Percentiles rank a stretch among this genome's conserved stretches.
Evolutionary conservation across 2,113 vertebrate species (phyloP).

Genomic region (Gulo gulo): DNA sequence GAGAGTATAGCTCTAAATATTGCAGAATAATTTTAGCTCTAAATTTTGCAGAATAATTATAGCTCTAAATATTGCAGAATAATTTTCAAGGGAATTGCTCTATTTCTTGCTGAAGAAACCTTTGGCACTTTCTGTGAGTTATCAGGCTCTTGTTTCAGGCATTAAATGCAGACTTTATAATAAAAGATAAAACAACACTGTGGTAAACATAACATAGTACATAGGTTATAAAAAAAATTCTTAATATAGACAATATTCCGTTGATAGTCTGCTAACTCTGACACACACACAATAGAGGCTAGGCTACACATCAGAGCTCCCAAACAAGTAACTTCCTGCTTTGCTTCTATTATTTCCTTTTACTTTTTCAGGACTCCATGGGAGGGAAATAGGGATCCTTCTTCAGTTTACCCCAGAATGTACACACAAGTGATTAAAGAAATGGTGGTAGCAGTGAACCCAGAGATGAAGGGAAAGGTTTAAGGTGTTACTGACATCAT

Average conservation of each 20-base stretch:
- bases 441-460: background rate
- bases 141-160: background rate
- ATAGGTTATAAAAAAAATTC: background rate
- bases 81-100: background rate
- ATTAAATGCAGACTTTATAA: background rate
- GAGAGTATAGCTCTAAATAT: background rate
- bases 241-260: background rate
- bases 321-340: background rate
- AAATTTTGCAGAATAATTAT: background rate
- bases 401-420: background rate
- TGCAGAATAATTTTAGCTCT: background rate
- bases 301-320: background rate
- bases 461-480: background rate
- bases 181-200: background rate
- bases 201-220: background rate
- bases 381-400: background rate
- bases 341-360: background rate
- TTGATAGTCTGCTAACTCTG: background rate
- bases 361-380: background rate
- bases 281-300: background rate
- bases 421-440: background rate
- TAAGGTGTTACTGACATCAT: background rate
- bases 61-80: background rate
- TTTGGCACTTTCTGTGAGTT: background rate
- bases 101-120: background rate